phyloP scores from a whole-genome alignment of 30 jellyfish, hydroid and myxozoan genomes.

The Aurelia coerulea region DNA sequence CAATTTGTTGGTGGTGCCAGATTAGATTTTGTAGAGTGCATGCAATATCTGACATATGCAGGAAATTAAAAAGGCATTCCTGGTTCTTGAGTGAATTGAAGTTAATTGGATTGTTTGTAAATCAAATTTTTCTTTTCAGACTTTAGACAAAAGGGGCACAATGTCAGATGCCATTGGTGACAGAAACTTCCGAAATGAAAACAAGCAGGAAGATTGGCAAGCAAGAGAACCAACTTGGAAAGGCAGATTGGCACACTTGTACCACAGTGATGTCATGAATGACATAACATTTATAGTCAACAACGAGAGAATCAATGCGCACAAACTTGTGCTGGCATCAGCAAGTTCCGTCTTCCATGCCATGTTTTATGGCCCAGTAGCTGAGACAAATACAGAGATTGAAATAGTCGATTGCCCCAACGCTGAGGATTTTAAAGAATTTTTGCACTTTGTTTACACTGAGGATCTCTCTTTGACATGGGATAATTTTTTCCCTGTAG shows the following conservation, averaged over 20 bases:
- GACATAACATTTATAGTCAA: constrained; percentile 1
- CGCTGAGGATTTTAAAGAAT: neutral
- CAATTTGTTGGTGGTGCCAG: no score
- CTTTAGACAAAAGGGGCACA: no score
- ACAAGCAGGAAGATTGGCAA: neutral
- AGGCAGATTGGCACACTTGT: neutral
- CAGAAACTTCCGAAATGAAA: neutral
- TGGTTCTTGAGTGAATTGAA: no score
- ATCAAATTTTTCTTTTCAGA: no score
- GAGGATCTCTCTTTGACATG: constrained; percentile 1
- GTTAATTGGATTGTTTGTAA: no score
- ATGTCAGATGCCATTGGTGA: no score
- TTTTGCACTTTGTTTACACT: constrained; percentile 7
- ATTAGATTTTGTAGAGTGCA: no score
- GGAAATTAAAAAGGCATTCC: no score
- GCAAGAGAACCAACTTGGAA: neutral
- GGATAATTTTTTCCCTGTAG: neutral
- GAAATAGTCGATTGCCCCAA: constrained; percentile 17
- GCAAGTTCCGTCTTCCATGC: constrained; percentile 28
- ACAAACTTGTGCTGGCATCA: constrained; percentile 13
- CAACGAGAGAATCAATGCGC: constrained; percentile 7
- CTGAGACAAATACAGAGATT: neutral
- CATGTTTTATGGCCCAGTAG: constrained; percentile 32
- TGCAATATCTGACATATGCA: no score
- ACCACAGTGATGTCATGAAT: neutral